These are phyloP conservation scores for Lacerta viridis DNA, from an alignment of 2,797 vertebrate genomes.

Conservation along the genomic window DNA sequence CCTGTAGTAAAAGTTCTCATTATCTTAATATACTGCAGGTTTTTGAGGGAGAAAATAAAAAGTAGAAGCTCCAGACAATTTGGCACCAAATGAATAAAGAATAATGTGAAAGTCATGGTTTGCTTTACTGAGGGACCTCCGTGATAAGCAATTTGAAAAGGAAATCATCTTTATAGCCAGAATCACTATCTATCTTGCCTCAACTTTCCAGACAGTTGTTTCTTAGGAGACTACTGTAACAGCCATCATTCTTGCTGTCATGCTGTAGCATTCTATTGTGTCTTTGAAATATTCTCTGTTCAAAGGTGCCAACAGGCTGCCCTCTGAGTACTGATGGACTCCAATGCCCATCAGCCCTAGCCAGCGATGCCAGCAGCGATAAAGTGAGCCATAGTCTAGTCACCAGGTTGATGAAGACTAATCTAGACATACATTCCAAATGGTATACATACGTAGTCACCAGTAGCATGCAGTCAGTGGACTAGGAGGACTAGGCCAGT, in stretches of 20 bases:
- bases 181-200: slow-evolving; percentile 52
- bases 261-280: background rate
- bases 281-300: slow-evolving; percentile 3
- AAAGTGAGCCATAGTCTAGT: no score
- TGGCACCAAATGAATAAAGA: slow-evolving; percentile 58
- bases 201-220: slow-evolving; percentile 65
- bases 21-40: slow-evolving; percentile 28
- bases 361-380: no score
- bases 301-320: no score
- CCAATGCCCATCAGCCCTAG: no score
- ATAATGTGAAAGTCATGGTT: slow-evolving; percentile 57
- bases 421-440: slow-evolving; percentile 64
- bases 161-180: slow-evolving; percentile 55
- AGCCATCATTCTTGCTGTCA: slow-evolving; percentile 59
- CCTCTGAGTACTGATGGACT: no score
- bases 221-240: slow-evolving; percentile 62
- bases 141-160: slow-evolving; percentile 52
- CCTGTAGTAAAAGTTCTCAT: slow-evolving; percentile 52
- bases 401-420: no score
- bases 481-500: no score
- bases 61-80: slow-evolving; percentile 57
- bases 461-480: background rate
- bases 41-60: slow-evolving; percentile 32
- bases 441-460: slow-evolving; percentile 34
- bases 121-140: slow-evolving; percentile 61